A percentile compares a stretch with the other conserved stretches of the same genome.
These are phyloP conservation scores for Lordiphosa stackelbergi DNA, from an alignment of 1,140 invertebrate genomes.

Conservation along the genomic window DNA sequence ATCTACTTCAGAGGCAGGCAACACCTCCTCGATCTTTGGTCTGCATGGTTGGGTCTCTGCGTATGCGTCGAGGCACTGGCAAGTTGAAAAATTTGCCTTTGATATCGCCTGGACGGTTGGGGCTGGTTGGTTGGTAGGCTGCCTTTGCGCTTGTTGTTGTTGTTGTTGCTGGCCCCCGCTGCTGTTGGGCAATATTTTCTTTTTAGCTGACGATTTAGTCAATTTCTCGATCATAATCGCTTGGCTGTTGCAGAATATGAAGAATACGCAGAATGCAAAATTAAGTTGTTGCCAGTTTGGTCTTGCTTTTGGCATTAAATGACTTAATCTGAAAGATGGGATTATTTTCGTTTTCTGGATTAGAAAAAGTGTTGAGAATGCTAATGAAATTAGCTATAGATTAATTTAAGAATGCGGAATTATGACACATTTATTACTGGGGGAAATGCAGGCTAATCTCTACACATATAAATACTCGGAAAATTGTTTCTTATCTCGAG, in stretches of 20 bases:
- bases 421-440: too few species aligned
- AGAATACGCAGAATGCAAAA: constrained; percentile 3
- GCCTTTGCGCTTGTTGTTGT: constrained; percentile 1
- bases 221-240: constrained; percentile 64
- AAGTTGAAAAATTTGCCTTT: constrained; percentile 67
- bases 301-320: constrained; percentile 24
- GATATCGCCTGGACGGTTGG: constrained; percentile 36
- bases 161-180: constrained; percentile 11
- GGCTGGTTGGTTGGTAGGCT: neutral
- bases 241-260: constrained; percentile 14
- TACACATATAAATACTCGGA: too few species aligned
- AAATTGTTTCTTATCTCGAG: too few species aligned
- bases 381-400: too few species aligned
- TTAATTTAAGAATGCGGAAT: too few species aligned
- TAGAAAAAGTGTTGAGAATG: too few species aligned
- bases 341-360: constrained; percentile 31
- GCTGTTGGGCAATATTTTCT: constrained; percentile 53
- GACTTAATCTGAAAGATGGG: constrained; percentile 39
- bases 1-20: constrained; percentile 62
- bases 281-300: constrained; percentile 43
- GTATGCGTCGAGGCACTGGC: constrained; percentile 32
- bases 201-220: constrained; percentile 61
- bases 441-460: too few species aligned
- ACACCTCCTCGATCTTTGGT: constrained; percentile 53
- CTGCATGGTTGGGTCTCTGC: constrained; percentile 14